Evolutionary conservation across 2,113 vertebrate genomes (phyloP), one percentile per base, ranked within the genome.

Genomic region (Australoheros scitulus): DNA sequence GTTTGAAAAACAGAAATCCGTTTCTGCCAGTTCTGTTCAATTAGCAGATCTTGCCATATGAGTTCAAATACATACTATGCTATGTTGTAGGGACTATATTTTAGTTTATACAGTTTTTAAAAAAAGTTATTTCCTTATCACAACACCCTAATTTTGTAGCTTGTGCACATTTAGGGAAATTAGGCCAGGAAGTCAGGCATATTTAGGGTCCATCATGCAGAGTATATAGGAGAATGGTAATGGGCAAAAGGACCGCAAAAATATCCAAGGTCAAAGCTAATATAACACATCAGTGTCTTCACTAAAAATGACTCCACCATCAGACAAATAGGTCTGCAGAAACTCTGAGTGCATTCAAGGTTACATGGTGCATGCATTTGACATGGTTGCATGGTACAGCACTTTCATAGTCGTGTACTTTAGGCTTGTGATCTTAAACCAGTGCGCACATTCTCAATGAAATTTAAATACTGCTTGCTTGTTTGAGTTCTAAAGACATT

Each of bases 1-100:
- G 63, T 22, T 77, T 61, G 38, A 65, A 61, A 65, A 85, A 59
- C 11, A 81, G 36, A 82, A 85, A 87, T 88, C 70, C 2, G 79
- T 85, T 50, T 79, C 43, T 38, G 15, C 17, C 11, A 1, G 11
- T 75, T 63, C n/a, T 55, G 60, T 61, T 77, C 75, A 82, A 89
- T 82, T 41, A 63, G 55, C 26, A 6, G 13, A 63, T 61, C 11
- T 74, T 20, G 56, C 1, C 26, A 32, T 52, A 72, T 2, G 1
- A 52, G 65, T 52, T 72, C 68, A 72, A 72, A 72, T 29, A 1
- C 65, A 52, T 52, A 15, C 36, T 38, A 9, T 26, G 6, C 65
- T 24, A 24, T 17, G 13, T 56, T 55, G 11, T 4, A 55, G 5
- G 2, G 11, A n/a, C 43, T 2, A 38, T 2, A 38, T 17, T 70